Evolutionary conservation across 2,797 vertebrate genomes (phyloP).

Genomic region (Linurgus olivaceus): DNA sequence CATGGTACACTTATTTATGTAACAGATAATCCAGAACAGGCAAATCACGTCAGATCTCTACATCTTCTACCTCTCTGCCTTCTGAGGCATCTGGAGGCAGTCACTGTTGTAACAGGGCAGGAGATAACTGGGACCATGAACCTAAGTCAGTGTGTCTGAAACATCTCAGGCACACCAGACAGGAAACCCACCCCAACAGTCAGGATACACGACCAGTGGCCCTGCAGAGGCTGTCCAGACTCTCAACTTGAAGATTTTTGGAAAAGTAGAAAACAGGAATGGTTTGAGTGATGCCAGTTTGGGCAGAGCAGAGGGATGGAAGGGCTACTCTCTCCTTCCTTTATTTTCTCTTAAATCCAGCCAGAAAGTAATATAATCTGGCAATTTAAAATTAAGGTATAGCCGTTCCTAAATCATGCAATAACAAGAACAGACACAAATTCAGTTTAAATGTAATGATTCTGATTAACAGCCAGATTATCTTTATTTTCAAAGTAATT

Average conservation of each 20-base stretch:
- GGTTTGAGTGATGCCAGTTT: background rate
- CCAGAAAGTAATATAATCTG: background rate
- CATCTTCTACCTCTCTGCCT: background rate
- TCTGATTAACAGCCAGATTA: background rate
- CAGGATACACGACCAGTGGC: accelerated
- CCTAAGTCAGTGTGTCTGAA: background rate
- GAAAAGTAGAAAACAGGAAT: background rate
- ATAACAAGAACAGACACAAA: background rate
- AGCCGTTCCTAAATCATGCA: background rate
- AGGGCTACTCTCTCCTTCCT: background rate
- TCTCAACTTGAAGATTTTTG: background rate
- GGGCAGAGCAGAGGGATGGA: background rate
- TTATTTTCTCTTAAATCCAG: background rate
- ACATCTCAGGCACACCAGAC: background rate
- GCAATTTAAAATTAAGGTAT: background rate
- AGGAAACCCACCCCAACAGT: background rate
- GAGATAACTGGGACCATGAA: background rate
- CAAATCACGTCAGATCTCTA: background rate
- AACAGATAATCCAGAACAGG: background rate
- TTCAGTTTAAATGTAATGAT: background rate
- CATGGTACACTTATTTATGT: background rate
- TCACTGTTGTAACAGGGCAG: background rate
- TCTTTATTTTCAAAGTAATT: background rate
- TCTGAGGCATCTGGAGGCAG: background rate
- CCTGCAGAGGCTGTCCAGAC: background rate